Percentiles rank a stretch among this genome's conserved stretches.
Evolutionary conservation across 2,888 invertebrate species (phyloP).

Genomic region (Prostheceraeus crozeri): DNA sequence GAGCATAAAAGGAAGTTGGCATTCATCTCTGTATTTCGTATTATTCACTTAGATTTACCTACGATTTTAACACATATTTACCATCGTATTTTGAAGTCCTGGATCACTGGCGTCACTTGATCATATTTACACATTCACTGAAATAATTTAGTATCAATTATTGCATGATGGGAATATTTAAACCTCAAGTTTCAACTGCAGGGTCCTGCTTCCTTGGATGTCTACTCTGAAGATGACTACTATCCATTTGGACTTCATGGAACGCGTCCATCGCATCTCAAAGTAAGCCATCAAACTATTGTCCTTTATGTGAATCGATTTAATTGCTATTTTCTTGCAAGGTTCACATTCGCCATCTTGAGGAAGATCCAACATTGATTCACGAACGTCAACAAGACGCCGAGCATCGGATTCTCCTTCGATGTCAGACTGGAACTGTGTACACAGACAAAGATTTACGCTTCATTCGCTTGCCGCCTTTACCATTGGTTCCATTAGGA

Average conservation of each 20-base stretch:
- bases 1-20: no score
- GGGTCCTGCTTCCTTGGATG: conserved; percentile 54
- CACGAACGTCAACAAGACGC: conserved; percentile 46
- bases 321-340: no score
- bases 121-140: no score
- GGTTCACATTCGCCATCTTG: conserved; percentile 25
- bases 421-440: conserved; percentile 48
- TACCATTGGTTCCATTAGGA: conserved; percentile 52
- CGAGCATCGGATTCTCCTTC: conserved; percentile 49
- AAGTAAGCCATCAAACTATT: no score
- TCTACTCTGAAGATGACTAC: conserved; percentile 51
- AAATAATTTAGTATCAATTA: no score
- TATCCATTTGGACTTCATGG: conserved; percentile 50
- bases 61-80: no score
- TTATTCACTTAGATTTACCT: no score
- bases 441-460: conserved; percentile 49
- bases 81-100: no score
- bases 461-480: conserved; percentile 48
- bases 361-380: no score
- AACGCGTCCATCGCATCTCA: conserved; percentile 47
- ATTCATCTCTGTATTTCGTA: no score
- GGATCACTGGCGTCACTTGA: no score
- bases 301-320: no score
- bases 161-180: neutral
- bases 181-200: conserved; percentile 40